Percentiles rank a stretch among this genome's conserved stretches.
phyloP scores from a whole-genome alignment of 2,113 vertebrate species.

The Actenoides lindsayi region DNA sequence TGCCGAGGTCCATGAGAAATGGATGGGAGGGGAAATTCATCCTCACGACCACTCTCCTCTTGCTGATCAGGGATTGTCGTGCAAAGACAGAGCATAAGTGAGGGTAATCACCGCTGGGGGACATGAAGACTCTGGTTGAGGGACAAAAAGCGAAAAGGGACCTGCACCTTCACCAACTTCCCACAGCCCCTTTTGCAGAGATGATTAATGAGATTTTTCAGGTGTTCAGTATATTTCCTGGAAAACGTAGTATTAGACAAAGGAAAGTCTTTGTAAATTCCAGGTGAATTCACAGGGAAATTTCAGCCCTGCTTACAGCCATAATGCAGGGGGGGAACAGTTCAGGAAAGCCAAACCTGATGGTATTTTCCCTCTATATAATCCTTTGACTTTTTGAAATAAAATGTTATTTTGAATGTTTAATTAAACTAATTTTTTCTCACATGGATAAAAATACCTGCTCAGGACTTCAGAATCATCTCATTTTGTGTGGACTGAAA shows the following conservation, averaged over 20 bases:
- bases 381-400: background rate
- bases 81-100: background rate
- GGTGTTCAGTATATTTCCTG: background rate
- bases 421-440: background rate
- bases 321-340: background rate
- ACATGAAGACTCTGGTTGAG: accelerated
- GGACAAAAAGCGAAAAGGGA: background rate
- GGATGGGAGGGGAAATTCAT: background rate
- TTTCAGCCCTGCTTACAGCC: background rate
- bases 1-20: background rate
- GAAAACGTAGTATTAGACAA: background rate
- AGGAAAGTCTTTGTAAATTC: background rate
- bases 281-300: background rate
- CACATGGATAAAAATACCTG: background rate
- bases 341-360: background rate
- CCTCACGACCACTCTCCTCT: background rate
- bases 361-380: background rate
- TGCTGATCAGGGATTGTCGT: accelerated
- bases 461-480: background rate
- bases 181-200: background rate
- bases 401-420: background rate
- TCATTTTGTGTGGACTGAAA: background rate
- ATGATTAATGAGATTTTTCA: background rate
- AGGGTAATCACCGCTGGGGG: background rate
- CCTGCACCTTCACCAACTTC: background rate